Evolutionary conservation across 2,797 vertebrate species (phyloP).

Genomic region (Sebastes hubbsi): DNA sequence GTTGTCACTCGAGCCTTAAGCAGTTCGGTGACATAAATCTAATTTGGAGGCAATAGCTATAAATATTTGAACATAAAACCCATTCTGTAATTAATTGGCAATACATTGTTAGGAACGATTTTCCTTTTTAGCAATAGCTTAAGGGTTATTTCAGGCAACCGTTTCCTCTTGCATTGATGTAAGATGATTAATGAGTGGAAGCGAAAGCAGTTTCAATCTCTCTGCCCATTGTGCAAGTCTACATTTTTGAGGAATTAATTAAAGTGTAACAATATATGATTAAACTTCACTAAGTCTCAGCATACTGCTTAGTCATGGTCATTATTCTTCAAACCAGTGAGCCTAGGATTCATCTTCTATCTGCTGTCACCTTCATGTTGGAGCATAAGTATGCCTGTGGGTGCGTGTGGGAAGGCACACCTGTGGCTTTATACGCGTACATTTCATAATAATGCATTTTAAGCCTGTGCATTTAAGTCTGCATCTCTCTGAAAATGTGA

Average conservation of each 20-base stretch:
- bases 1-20: slow-evolving; percentile 20
- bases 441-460: neutral
- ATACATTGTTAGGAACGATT: slow-evolving; percentile 28
- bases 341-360: slow-evolving; percentile 15
- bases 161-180: slow-evolving; percentile 50
- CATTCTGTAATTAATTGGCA: slow-evolving; percentile 42
- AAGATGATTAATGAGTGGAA: slow-evolving; percentile 62
- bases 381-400: neutral
- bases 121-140: slow-evolving; percentile 46
- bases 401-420: neutral
- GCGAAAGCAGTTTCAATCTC: slow-evolving; percentile 50
- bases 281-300: slow-evolving; percentile 51
- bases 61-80: slow-evolving; percentile 35
- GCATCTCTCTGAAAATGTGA: slow-evolving; percentile 24
- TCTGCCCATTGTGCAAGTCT: slow-evolving; percentile 54
- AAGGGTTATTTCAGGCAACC: slow-evolving; percentile 44
- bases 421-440: neutral
- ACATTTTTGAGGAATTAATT: slow-evolving; percentile 73
- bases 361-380: slow-evolving; percentile 5
- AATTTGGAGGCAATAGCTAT: slow-evolving; percentile 31
- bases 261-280: slow-evolving; percentile 69
- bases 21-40: slow-evolving; percentile 5
- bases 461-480: neutral
- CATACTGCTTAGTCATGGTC: slow-evolving; percentile 47
- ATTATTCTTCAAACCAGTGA: slow-evolving; percentile 51